Evolutionary conservation across 2,888 invertebrate species (phyloP).

Genomic region (Limenitis camilla): DNA sequence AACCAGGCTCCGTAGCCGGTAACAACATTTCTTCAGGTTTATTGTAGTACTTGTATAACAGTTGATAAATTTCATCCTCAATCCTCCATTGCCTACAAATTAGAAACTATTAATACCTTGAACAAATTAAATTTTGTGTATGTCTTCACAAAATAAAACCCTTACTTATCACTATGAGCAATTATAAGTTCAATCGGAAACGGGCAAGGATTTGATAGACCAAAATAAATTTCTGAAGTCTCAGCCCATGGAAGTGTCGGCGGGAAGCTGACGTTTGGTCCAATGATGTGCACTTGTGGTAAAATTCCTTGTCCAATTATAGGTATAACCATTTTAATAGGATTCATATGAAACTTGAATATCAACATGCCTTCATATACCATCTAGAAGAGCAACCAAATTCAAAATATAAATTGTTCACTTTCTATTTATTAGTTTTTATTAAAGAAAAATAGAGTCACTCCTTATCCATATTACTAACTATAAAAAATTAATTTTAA

Average conservation of each 20-base stretch:
- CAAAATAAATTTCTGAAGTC: conserved; percentile 73
- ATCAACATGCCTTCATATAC: conserved; percentile 54
- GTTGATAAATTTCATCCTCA: conserved; percentile 56
- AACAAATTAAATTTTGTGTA: neutral
- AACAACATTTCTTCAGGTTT: conserved; percentile 62
- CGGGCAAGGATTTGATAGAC: conserved; percentile 76
- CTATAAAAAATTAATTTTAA: too few relatives aligned
- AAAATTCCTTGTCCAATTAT: conserved; percentile 71
- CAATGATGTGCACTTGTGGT: conserved; percentile 67
- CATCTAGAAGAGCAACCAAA: conserved; percentile 38
- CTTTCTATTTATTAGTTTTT: too few relatives aligned
- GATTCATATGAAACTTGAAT: conserved; percentile 69
- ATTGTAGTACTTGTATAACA: conserved; percentile 57
- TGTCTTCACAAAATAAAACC: conserved; percentile 12
- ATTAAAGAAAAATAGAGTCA: too few relatives aligned
- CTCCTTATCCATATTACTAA: too few relatives aligned
- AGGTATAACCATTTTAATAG: conserved; percentile 57
- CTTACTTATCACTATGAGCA: conserved; percentile 79
- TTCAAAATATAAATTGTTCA: too few relatives aligned
- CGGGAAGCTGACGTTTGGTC: conserved; percentile 71
- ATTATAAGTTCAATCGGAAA: conserved; percentile 81
- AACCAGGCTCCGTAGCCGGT: conserved; percentile 50
- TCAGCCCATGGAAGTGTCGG: conserved; percentile 78
- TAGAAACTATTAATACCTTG: neutral
- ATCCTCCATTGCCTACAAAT: conserved; percentile 45